Percentiles rank a stretch among this genome's conserved stretches.
Conservation (phyloP, 1,140 invertebrate genomes). For the Euborellia annulipes region DNA sequence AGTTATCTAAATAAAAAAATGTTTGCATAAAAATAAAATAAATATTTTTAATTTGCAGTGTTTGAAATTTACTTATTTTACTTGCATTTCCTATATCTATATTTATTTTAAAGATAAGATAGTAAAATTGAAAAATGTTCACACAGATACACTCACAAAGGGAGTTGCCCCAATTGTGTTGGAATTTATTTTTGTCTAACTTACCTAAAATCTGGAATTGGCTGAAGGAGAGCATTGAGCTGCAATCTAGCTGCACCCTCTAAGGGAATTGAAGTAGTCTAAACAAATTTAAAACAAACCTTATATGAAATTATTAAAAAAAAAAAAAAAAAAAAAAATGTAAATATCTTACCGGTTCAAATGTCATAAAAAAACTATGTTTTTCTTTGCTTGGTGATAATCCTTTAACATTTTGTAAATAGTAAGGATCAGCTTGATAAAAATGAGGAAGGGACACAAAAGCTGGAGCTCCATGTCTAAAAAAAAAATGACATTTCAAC, state of each 20-base stretch:
- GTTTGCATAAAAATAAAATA: too few species aligned
- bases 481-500: too few species aligned
- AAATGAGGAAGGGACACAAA: conserved; percentile 79
- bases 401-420: conserved; percentile 44
- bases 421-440: conserved; percentile 54
- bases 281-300: conserved; percentile 13
- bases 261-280: conserved; percentile 53
- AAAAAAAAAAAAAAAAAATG: background rate
- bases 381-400: conserved; percentile 47
- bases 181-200: too few species aligned
- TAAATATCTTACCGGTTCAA: conserved; percentile 46
- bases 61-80: too few species aligned
- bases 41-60: too few species aligned
- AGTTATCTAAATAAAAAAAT: too few species aligned
- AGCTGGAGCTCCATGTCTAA: conserved; percentile 54
- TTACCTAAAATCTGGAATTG: conserved; percentile 10
- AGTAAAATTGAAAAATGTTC: too few species aligned
- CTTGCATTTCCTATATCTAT: too few species aligned
- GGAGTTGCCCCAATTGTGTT: too few species aligned
- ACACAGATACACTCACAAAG: too few species aligned
- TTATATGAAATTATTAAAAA: background rate
- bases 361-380: conserved; percentile 49
- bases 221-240: conserved; percentile 50
- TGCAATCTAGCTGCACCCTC: conserved; percentile 49
- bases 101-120: too few species aligned